Evolutionary conservation across 2,888 invertebrate species (phyloP).

Genomic region (Clistopyga incitator): DNA sequence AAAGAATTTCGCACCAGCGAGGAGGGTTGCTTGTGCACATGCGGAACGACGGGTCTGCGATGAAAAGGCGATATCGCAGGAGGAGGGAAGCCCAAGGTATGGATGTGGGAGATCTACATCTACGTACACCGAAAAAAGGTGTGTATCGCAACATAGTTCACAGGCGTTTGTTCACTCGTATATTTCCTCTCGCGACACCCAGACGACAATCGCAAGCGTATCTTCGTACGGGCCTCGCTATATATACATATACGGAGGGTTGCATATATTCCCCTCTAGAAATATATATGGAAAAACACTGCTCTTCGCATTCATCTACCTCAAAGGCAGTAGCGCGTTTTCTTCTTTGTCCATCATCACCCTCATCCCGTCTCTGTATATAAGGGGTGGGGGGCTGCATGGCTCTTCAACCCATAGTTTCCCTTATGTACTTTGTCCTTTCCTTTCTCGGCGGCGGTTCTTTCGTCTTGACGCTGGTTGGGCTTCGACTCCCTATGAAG

Average conservation of each 20-base stretch:
- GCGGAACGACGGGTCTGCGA: conserved; percentile 14
- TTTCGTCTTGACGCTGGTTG: background rate
- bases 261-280: background rate
- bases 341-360: conserved; percentile 41
- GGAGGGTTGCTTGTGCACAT: background rate
- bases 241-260: background rate
- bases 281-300: background rate
- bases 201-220: conserved; percentile 35
- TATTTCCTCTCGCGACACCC: background rate
- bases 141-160: background rate
- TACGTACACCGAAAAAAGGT: background rate
- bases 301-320: conserved; percentile 49
- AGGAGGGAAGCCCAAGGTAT: background rate
- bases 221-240: background rate
- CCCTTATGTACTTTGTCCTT: conserved; percentile 17
- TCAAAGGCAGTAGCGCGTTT: conserved; percentile 60
- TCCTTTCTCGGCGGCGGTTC: background rate
- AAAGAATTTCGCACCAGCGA: background rate
- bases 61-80: conserved; percentile 18
- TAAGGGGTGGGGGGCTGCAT: background rate
- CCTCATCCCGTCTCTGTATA: conserved; percentile 6
- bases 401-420: background rate
- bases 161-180: conserved; percentile 18
- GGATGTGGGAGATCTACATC: background rate
- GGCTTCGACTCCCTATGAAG: background rate